These are phyloP conservation scores for Cheilosia urbana DNA, from an alignment of 2,888 invertebrate genomes.

Conservation along the genomic window DNA sequence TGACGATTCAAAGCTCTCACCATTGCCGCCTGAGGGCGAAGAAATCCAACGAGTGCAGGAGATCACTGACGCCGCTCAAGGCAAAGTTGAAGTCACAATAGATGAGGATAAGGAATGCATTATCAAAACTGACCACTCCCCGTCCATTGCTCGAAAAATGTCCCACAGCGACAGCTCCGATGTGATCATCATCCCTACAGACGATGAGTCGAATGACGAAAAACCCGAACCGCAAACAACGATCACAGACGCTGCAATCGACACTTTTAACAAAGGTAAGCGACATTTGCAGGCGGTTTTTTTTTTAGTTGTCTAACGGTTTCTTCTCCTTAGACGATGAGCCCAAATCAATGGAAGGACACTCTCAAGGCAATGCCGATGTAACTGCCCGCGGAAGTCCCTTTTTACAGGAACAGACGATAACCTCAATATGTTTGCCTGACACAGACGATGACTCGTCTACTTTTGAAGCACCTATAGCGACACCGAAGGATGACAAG, in stretches of 20 bases:
- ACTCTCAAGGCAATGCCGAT: conserved; percentile 39
- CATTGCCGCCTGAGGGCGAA: conserved; percentile 42
- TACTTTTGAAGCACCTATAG: conserved; percentile 67
- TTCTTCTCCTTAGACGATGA: conserved; percentile 34
- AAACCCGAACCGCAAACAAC: conserved; percentile 52
- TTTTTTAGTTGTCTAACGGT: background rate
- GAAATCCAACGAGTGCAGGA: conserved; percentile 18
- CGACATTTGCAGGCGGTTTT: background rate
- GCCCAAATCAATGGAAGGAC: conserved; percentile 1
- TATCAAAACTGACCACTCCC: background rate
- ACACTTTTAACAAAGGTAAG: conserved; percentile 28
- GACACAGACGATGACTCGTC: conserved; percentile 71
- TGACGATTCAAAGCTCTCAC: conserved; percentile 12
- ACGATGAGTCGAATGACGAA: conserved; percentile 77
- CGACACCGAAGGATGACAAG: conserved; percentile 78
- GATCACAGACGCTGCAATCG: background rate
- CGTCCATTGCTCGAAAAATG: conserved; percentile 32
- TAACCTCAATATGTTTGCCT: conserved; percentile 62
- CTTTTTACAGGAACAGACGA: conserved; percentile 29
- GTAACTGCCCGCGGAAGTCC: conserved; percentile 8
- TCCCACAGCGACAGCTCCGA: conserved; percentile 76
- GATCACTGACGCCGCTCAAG: conserved; percentile 2
- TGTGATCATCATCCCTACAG: conserved; percentile 78
- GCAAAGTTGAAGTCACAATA: conserved; percentile 28
- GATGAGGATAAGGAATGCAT: conserved; percentile 33